Evolutionary conservation across 2,888 invertebrate species (phyloP), one percentile per base, ranked within the genome.

Genomic region (Podabrus alpinus): DNA sequence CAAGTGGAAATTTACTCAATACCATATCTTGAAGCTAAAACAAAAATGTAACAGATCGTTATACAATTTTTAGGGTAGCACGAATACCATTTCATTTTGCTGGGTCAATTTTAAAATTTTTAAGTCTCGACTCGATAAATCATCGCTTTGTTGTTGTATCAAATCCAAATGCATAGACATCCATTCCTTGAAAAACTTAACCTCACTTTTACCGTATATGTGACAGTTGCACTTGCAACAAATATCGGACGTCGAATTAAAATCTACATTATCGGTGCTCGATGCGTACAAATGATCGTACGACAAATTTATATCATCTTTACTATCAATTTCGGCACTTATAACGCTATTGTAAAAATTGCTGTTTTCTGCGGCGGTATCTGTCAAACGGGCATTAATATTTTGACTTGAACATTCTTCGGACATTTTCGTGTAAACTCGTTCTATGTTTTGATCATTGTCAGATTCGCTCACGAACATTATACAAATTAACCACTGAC

Each of bases 91-190:
- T 86, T 94, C 93, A 89, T 95, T 94, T 88, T 96, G 96, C 82
- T 92, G 91, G 84, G 91, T 91, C 45, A 95, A 88, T 71, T 91
- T 89, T 74, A 92, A 91, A 79, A 95, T 90, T 70, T 92, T 89
- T 85, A 94, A 94, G 82, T 97, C 96, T 87, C 94, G 95, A 81
- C 92, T 92, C 80, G 92, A 90, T 79, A 97, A 90, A 82, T 94
- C 92, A 84, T 96, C 95, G 83, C 95, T 95, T 87, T 97, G 96
- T 87, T 96, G 95, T 86, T 96, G 96, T 85, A 97, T 95, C 77
- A 97, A 89, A 87, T 97, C 96, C 83, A 97, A 89, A 86, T 97
- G 96, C 80, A 94, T 90, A 75, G 95, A 88, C 79, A 96, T 88
- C 84, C 97, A 91, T 79, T 94, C 94, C 87, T 95, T 95, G 69